These are phyloP conservation scores for Glaucopsyche alexis DNA, from an alignment of 2,888 invertebrate genomes.

Conservation along the genomic window DNA sequence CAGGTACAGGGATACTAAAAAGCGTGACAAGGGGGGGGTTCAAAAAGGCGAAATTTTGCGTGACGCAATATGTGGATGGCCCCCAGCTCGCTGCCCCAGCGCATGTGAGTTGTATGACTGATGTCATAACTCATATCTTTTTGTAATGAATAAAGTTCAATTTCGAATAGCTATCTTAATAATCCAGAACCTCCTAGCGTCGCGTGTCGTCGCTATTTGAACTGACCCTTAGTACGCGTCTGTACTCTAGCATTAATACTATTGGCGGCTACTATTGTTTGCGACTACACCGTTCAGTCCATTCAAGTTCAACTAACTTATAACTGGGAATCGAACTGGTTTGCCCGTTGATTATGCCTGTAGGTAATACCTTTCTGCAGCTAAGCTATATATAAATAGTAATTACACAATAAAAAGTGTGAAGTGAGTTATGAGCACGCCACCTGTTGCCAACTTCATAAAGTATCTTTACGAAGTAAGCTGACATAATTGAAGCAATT, in stretches of 20 bases:
- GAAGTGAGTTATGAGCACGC: slow-evolving; percentile 32
- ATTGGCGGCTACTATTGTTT: slow-evolving; percentile 32
- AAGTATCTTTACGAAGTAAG: slow-evolving; percentile 11
- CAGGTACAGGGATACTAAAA: no score
- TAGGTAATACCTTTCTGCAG: slow-evolving; percentile 36
- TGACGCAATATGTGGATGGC: no score
- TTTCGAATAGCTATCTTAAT: no score
- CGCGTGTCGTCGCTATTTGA: not conserved
- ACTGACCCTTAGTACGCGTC: not conserved
- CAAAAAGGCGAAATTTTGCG: no score
- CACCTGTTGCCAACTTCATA: slow-evolving; percentile 21
- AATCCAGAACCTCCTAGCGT: no score
- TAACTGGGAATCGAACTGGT: slow-evolving; percentile 52
- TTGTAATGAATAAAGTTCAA: no score
- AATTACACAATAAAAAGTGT: slow-evolving; percentile 37
- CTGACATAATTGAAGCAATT: slow-evolving; percentile 27
- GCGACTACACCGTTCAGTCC: slow-evolving; percentile 35
- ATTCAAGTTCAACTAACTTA: slow-evolving; percentile 44
- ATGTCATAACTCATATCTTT: no score
- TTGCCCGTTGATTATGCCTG: slow-evolving; percentile 42
- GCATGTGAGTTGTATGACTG: no score
- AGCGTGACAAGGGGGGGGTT: no score
- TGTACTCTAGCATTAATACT: slow-evolving; percentile 1
- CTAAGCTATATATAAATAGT: slow-evolving; percentile 36
- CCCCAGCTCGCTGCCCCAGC: no score